Conservation (phyloP, 1,140 invertebrate genomes). For the Chrysomallon squamiferum region DNA sequence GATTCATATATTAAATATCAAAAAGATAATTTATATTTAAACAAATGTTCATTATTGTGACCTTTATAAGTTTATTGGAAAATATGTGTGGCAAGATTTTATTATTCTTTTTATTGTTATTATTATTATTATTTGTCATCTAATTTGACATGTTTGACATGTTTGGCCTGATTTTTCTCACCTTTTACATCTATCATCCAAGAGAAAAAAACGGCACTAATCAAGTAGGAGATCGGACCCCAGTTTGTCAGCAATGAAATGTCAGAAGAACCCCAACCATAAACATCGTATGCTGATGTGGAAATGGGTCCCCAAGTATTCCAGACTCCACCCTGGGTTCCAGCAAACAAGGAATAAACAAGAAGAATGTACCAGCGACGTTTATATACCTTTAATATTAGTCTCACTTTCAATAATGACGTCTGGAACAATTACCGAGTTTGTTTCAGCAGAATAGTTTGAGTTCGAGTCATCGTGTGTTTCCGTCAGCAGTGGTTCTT, state of each 20-base stretch:
- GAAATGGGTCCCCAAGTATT: slow-evolving; percentile 69
- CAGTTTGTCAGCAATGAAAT: slow-evolving; percentile 67
- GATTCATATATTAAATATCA: too few species aligned
- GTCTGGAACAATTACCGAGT: neutral
- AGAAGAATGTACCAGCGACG: neutral
- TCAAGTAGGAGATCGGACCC: slow-evolving; percentile 66
- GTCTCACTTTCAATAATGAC: neutral
- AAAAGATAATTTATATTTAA: too few species aligned
- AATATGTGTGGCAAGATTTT: too few species aligned
- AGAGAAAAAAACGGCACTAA: slow-evolving; percentile 61
- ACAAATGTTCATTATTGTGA: too few species aligned
- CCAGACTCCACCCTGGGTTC: slow-evolving; percentile 54
- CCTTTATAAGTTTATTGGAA: too few species aligned
- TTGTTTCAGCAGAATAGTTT: too few species aligned
- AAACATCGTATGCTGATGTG: slow-evolving; percentile 61
- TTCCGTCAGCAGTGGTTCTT: too few species aligned
- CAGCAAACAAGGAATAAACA: neutral
- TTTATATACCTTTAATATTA: neutral
- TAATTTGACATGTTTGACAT: too few species aligned
- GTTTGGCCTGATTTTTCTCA: too few species aligned
- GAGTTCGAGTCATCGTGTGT: too few species aligned
- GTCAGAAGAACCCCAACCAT: slow-evolving; percentile 63
- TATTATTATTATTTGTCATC: too few species aligned
- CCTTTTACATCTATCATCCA: slow-evolving; percentile 61
- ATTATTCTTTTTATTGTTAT: too few species aligned